Conservation (phyloP, 2,113 vertebrate species). For the Suncus etruscus region DNA sequence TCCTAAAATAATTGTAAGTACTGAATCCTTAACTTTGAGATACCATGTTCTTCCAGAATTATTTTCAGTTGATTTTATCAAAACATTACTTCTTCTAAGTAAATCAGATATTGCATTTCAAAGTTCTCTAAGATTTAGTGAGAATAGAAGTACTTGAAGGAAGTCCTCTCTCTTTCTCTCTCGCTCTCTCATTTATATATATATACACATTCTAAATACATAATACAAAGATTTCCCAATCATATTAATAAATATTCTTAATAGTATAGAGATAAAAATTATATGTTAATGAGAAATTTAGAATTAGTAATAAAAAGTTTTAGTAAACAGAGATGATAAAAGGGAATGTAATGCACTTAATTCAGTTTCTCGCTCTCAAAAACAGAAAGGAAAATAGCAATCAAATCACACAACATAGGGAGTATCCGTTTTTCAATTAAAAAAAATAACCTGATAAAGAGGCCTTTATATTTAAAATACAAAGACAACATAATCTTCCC, state of each 20-base stretch:
- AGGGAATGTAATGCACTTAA: conserved; percentile 11
- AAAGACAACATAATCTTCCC: conserved; percentile 7
- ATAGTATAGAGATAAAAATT: conserved; percentile 35
- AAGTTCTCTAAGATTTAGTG: conserved; percentile 37
- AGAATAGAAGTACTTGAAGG: conserved; percentile 7
- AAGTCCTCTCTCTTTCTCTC: too few species aligned
- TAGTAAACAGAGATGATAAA: neutral
- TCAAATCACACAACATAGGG: conserved; percentile 50
- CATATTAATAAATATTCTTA: conserved; percentile 25
- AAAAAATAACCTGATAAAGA: conserved; percentile 60
- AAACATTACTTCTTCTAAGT: neutral
- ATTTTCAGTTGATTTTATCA: neutral
- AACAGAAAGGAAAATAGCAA: conserved; percentile 62
- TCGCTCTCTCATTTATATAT: neutral
- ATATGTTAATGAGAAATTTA: conserved; percentile 39
- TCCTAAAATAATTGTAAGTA: neutral
- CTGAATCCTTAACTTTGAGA: neutral
- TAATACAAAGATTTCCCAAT: conserved; percentile 25
- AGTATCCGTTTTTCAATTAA: conserved; percentile 57
- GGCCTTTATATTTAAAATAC: conserved; percentile 53
- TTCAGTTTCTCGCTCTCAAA: conserved; percentile 56
- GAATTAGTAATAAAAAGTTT: neutral
- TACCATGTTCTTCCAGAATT: neutral
- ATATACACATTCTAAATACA: neutral
- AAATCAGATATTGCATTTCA: conserved; percentile 33